Evolutionary conservation across 2,888 invertebrate species (phyloP).

Genomic region (Amphipoea oculea): DNA sequence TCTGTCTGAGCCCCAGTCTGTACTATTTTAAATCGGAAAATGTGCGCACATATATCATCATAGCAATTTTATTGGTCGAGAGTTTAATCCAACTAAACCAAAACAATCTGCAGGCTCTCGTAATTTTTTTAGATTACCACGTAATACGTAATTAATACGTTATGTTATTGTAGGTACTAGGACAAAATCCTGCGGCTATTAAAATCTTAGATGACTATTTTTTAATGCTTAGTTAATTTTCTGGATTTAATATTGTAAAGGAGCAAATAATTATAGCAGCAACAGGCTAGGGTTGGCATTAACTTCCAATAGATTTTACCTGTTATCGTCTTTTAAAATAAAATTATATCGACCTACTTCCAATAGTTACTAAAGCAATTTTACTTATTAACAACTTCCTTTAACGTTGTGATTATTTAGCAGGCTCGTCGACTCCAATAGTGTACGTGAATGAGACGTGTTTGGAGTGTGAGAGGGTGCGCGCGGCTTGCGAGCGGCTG

Average conservation of each 20-base stretch:
- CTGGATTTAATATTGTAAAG: background rate
- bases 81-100: conserved; percentile 48
- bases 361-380: conserved; percentile 3
- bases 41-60: conserved; percentile 54
- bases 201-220: conserved; percentile 6
- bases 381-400: conserved; percentile 9
- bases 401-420: conserved; percentile 53
- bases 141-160: conserved; percentile 9
- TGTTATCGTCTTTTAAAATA: conserved; percentile 5
- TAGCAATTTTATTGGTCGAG: conserved; percentile 55
- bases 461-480: conserved; percentile 88
- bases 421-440: conserved; percentile 85
- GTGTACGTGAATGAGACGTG: conserved; percentile 88
- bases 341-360: background rate
- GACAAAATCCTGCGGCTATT: conserved; percentile 13
- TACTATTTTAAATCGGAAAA: conserved; percentile 59
- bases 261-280: conserved; percentile 5
- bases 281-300: conserved; percentile 33
- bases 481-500: conserved; percentile 88
- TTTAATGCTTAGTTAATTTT: background rate
- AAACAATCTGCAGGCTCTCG: conserved; percentile 34
- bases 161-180: conserved; percentile 5
- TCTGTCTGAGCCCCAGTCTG: conserved; percentile 57
- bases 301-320: background rate
- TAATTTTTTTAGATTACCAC: conserved; percentile 34